Percentiles rank a stretch among this genome's conserved stretches.
Conservation (phyloP, 2,888 invertebrate genomes). For the Luperina testacea region DNA sequence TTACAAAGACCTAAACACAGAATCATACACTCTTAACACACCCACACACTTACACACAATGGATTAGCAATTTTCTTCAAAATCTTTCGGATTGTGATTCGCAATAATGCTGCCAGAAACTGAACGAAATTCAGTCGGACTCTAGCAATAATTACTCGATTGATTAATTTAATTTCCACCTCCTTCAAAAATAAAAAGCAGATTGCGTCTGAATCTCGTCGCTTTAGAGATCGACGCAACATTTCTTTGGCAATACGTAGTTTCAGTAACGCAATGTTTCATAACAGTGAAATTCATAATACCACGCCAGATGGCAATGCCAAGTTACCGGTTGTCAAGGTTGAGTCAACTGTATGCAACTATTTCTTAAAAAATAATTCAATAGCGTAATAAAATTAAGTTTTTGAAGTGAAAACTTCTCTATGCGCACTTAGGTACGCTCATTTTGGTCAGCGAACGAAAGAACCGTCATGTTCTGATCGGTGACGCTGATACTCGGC, state of each 20-base stretch:
- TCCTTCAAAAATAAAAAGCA: constrained; percentile 12
- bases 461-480: not conserved
- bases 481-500: not conserved
- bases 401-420: not conserved
- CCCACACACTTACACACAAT: too few species aligned
- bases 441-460: not conserved
- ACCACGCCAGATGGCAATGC: constrained; percentile 76
- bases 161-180: constrained; percentile 26
- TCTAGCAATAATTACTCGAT: not conserved
- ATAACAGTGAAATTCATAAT: constrained; percentile 82
- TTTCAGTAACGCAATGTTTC: constrained; percentile 79
- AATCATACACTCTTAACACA: too few species aligned
- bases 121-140: not conserved
- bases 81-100: not conserved
- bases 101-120: not conserved
- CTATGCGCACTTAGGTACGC: not conserved
- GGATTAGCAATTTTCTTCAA: not conserved
- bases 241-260: constrained; percentile 73
- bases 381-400: constrained; percentile 13
- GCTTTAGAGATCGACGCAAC: constrained; percentile 68
- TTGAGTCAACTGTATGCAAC: constrained; percentile 56
- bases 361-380: constrained; percentile 42
- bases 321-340: constrained; percentile 75
- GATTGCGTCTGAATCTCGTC: constrained; percentile 59
- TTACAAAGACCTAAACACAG: too few species aligned